Evolutionary conservation across 2,113 vertebrate species (phyloP).

Genomic region (Colistium nudipinnis): DNA sequence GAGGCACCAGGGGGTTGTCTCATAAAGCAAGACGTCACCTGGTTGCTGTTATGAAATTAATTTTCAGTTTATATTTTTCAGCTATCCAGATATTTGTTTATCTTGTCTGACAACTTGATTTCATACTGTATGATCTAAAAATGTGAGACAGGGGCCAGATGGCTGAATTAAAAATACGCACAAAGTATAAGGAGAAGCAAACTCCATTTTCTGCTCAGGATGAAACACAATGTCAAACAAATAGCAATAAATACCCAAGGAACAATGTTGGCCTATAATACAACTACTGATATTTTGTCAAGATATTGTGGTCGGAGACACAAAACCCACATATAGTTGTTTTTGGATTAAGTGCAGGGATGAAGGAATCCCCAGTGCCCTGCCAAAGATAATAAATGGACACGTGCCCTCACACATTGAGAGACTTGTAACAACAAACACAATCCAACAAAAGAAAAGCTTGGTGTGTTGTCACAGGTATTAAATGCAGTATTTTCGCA

Average conservation of each 20-base stretch:
- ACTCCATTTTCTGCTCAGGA: not conserved
- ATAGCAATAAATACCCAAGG: not conserved
- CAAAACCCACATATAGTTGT: not conserved
- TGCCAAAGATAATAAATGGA: not conserved
- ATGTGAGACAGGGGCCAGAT: not conserved
- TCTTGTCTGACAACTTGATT: no score
- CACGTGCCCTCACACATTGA: not conserved
- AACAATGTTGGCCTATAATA: not conserved
- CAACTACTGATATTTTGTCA: not conserved
- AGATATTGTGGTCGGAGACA: not conserved
- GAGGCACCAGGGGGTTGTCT: not conserved
- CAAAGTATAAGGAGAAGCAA: not conserved
- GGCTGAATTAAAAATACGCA: not conserved
- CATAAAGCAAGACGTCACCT: not conserved
- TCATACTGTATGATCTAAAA: not conserved
- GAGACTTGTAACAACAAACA: not conserved
- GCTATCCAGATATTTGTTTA: not conserved
- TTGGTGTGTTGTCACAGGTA: not conserved
- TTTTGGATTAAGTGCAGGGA: not conserved
- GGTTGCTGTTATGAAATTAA: not conserved
- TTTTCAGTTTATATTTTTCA: not conserved
- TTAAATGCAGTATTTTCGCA: not conserved
- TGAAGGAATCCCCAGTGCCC: not conserved
- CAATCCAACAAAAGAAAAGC: not conserved
- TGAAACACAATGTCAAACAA: not conserved